Evolutionary conservation across 2,888 invertebrate species (phyloP), one percentile per base, ranked within the genome.

Genomic region (Drosophila robusta): DNA sequence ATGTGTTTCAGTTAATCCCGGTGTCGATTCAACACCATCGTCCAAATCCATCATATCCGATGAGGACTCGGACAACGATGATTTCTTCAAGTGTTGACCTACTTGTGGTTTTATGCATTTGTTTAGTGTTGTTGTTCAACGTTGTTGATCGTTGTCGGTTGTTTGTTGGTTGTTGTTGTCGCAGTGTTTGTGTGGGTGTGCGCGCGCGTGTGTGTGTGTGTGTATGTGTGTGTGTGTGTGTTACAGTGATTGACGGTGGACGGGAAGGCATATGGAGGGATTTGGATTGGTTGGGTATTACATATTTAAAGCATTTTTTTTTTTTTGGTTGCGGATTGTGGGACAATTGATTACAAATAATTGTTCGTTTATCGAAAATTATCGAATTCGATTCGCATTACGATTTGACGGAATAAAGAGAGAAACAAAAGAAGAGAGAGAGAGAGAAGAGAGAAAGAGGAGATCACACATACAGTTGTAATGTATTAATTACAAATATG

Each of bases 21-120:
- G 92, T 81, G 92, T 92, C 79, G 92, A 91, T 80, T 92, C 92
- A 87, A 96, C 95, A 88, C 96, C 96, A 93, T 98, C 98, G 90
- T 98, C 98, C 92, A 98, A 94, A 93, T 98, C 98, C 95, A 97
- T 96, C 93, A 96, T 96, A 92, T 98, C 98, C 87, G 98, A 98
- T 85, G 97, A 96, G 84, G 96, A 96, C 93, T 97, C 97, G 93
- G 97, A 95, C 90, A 97, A 94, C 80, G 97, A 97, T 93, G 94
- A 95, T 94, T 97, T 97, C 94, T 97, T 97, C 94, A 95, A 95
- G 92, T 97, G 96, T 93, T 97, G 96, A 93, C 97, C 97, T 96
- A 94, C 82, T 90, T 90, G 86, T 88, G 72, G 79, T 83, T 79
- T 80, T 81, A 81, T 87, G 84, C 76, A 80, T 80, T 83, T 78